Conservation (phyloP, 2,797 vertebrate genomes). For the Chaetodon trifasciatus region DNA sequence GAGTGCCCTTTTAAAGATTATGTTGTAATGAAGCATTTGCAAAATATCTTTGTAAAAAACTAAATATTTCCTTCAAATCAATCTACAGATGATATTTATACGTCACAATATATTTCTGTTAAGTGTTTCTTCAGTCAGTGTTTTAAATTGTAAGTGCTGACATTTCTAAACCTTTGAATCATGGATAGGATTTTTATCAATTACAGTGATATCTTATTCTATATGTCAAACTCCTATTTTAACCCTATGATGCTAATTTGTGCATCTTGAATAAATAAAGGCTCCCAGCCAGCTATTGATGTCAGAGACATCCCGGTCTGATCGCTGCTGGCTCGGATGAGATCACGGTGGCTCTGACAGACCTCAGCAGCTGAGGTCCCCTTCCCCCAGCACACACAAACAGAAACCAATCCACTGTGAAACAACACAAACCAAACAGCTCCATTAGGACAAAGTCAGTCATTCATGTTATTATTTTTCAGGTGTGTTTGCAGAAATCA, state of each 20-base stretch:
- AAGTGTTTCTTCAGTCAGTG: background rate
- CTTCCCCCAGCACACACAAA: constrained; percentile 21
- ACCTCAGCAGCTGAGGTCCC: constrained; percentile 60
- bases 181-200: background rate
- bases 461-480: background rate
- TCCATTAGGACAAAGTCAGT: background rate
- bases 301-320: constrained; percentile 60
- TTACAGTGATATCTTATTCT: background rate
- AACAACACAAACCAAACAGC: constrained; percentile 2
- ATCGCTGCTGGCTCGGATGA: constrained; percentile 52
- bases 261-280: constrained; percentile 41
- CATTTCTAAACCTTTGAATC: background rate
- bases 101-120: background rate
- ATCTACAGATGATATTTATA: background rate
- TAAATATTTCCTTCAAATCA: background rate
- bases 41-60: background rate
- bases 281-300: constrained; percentile 38
- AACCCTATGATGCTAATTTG: background rate
- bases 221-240: background rate
- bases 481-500: constrained; percentile 6
- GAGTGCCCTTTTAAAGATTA: background rate
- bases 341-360: constrained; percentile 54
- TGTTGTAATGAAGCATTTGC: background rate
- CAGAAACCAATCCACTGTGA: constrained; percentile 14
- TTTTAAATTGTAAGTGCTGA: background rate